These are phyloP conservation scores for Melikaiella ostensackeni DNA, from an alignment of 2,888 invertebrate species.

Conservation along the genomic window DNA sequence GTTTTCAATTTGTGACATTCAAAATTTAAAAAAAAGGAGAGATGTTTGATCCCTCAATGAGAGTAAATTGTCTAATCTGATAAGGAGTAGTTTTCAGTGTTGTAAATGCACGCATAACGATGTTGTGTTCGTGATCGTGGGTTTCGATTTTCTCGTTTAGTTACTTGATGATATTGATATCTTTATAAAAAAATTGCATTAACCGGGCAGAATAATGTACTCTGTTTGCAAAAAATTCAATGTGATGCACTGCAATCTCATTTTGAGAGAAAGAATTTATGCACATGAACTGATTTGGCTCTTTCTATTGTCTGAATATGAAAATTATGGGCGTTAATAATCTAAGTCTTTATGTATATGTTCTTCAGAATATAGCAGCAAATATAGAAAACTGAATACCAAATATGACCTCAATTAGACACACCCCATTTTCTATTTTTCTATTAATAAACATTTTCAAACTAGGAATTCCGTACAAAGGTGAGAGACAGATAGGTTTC, in stretches of 20 bases:
- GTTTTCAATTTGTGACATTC: background rate
- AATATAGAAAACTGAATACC: background rate
- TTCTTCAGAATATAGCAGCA: background rate
- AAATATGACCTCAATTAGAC: background rate
- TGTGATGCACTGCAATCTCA: conserved; percentile 26
- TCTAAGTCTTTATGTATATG: background rate
- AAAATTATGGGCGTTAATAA: too few relatives aligned
- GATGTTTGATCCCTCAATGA: background rate
- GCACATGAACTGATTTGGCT: too few relatives aligned
- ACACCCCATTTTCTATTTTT: background rate
- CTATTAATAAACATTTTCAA: background rate
- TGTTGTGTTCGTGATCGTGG: conserved; percentile 34
- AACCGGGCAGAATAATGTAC: background rate
- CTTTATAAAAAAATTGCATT: conserved; percentile 18
- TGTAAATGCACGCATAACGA: conserved; percentile 38
- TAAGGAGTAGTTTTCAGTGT: conserved; percentile 28
- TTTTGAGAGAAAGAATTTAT: too few relatives aligned
- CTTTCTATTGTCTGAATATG: too few relatives aligned
- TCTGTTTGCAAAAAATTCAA: conserved; percentile 8
- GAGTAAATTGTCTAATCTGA: background rate
- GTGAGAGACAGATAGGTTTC: background rate
- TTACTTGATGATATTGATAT: conserved; percentile 17
- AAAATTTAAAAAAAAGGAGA: background rate
- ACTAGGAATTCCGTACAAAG: background rate
- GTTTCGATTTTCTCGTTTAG: conserved; percentile 21